These are phyloP conservation scores for Gastracanthus pulcherrimus DNA, from an alignment of 2,888 invertebrate species.

Conservation along the genomic window DNA sequence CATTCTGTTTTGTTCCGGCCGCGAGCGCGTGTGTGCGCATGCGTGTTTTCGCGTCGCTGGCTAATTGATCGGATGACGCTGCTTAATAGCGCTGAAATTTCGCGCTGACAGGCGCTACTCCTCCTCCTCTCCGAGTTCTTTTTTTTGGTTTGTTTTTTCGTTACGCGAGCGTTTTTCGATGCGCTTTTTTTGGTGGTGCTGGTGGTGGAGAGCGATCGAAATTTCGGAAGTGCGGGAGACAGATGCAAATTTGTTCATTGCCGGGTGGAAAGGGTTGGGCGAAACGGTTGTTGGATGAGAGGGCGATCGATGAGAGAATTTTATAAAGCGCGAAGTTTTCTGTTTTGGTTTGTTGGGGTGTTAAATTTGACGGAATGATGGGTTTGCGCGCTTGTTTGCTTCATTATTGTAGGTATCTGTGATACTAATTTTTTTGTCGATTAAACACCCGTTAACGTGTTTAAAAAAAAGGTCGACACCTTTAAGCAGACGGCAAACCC, in stretches of 20 bases:
- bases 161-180: not conserved
- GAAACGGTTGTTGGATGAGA: too few relatives aligned
- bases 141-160: not conserved
- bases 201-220: not conserved
- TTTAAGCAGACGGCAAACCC: too few relatives aligned
- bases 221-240: constrained; percentile 15
- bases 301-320: not conserved
- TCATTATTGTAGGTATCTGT: not conserved
- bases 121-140: not conserved
- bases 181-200: not conserved
- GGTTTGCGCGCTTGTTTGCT: not conserved
- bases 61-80: constrained; percentile 57
- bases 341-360: not conserved
- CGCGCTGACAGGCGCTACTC: not conserved
- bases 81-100: constrained; percentile 48
- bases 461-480: too few relatives aligned
- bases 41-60: constrained; percentile 23
- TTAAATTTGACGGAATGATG: not conserved
- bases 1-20: not conserved
- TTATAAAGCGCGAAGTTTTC: not conserved
- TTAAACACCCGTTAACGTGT: too few relatives aligned
- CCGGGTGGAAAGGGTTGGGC: not conserved
- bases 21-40: not conserved
- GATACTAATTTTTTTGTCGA: too few relatives aligned
- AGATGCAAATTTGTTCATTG: constrained; percentile 46